Percentiles rank a stretch among this genome's conserved stretches.
phyloP scores from a whole-genome alignment of 2,113 vertebrate genomes.

The Astur gentilis region DNA sequence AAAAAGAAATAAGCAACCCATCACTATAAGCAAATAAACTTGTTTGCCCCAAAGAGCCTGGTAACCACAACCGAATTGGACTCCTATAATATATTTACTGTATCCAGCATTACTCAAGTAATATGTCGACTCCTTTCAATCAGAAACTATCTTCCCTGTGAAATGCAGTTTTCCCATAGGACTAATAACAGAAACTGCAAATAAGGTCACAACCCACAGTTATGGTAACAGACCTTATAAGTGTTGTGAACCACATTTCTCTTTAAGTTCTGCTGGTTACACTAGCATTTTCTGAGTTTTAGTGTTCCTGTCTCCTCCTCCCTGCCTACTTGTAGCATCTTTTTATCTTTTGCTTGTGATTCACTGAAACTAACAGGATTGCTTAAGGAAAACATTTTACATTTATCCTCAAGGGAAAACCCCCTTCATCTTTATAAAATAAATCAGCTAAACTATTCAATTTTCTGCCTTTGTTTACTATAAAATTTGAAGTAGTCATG shows the following conservation, averaged over 20 bases:
- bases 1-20: not conserved
- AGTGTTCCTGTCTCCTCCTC: not conserved
- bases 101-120: not conserved
- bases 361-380: not conserved
- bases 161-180: not conserved
- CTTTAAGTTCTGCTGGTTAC: not conserved
- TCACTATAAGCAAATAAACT: not conserved
- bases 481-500: not conserved
- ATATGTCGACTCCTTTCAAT: not conserved
- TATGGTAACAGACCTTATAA: not conserved
- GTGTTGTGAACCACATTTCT: not conserved
- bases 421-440: not conserved
- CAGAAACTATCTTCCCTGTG: not conserved
- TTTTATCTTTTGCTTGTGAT: not conserved
- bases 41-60: not conserved
- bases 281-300: not conserved
- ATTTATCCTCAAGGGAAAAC: not conserved
- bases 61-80: not conserved
- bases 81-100: not conserved
- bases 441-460: not conserved
- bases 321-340: not conserved
- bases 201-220: not conserved
- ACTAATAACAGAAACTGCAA: not conserved
- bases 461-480: not conserved
- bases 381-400: not conserved